Evolutionary conservation across 2,797 vertebrate species (phyloP).

Genomic region (Smutsia gigantea): DNA sequence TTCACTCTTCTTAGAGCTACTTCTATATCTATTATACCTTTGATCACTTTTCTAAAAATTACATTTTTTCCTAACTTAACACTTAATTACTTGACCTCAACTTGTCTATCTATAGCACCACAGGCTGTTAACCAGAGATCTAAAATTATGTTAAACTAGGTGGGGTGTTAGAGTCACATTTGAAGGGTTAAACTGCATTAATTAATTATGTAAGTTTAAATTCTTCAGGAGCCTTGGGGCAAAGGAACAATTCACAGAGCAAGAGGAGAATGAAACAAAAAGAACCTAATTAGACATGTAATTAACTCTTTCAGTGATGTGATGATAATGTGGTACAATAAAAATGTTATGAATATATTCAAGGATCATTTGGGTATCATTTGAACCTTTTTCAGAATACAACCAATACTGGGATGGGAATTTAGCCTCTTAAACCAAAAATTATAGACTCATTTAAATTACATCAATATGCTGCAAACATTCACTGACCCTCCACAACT

Average conservation of each 20-base stretch:
- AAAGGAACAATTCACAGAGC: conserved; percentile 68
- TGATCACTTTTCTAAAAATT: neutral
- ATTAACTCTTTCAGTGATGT: conserved; percentile 72
- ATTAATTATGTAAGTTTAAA: conserved; percentile 75
- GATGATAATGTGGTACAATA: neutral
- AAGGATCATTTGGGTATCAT: neutral
- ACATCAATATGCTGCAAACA: conserved; percentile 33
- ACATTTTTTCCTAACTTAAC: neutral
- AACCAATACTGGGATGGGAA: neutral
- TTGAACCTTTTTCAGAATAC: neutral
- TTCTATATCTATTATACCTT: neutral
- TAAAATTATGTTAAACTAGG: conserved; percentile 29
- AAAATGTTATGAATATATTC: neutral
- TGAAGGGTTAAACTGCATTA: conserved; percentile 74
- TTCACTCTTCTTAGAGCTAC: neutral
- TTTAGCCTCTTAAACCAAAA: neutral
- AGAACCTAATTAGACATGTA: conserved; percentile 45
- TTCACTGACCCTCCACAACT: conserved; percentile 22
- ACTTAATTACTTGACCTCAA: neutral
- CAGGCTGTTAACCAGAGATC: neutral
- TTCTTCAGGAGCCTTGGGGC: conserved; percentile 59
- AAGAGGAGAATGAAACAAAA: conserved; percentile 12
- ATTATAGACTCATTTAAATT: conserved; percentile 23
- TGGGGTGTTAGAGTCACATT: conserved; percentile 17
- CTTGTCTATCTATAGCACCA: neutral